These are phyloP conservation scores for Plodia interpunctella DNA, from an alignment of 1,140 invertebrate genomes.

Conservation along the genomic window DNA sequence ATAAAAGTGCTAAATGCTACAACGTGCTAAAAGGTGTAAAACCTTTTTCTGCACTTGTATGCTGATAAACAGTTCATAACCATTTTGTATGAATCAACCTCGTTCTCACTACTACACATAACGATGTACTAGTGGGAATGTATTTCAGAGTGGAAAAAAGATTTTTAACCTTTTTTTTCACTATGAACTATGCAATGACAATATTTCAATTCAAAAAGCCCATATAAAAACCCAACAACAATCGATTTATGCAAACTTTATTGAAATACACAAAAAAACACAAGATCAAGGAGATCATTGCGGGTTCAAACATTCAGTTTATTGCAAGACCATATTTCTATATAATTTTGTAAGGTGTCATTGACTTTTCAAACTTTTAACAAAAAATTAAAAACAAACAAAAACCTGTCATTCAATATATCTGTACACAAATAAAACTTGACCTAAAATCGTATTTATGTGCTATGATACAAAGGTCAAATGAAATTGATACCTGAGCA, in stretches of 20 bases:
- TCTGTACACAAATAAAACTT: slow-evolving; percentile 18
- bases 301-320: neutral
- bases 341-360: slow-evolving; percentile 2
- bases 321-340: neutral
- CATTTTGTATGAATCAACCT: no score
- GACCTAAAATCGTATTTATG: slow-evolving; percentile 15
- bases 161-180: no score
- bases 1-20: no score
- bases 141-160: no score
- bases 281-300: neutral
- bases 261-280: neutral
- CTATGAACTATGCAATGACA: no score
- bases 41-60: no score
- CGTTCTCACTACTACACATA: no score
- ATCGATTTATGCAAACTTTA: neutral
- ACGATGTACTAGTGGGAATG: no score
- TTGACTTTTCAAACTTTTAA: slow-evolving; percentile 1
- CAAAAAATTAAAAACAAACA: neutral
- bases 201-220: neutral
- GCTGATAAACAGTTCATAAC: no score
- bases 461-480: slow-evolving; percentile 14
- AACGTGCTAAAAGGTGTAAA: no score
- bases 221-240: neutral
- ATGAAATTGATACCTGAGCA: slow-evolving; percentile 10
- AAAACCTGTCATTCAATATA: neutral